Percentiles rank a stretch among this genome's conserved stretches.
phyloP scores from a whole-genome alignment of 1,140 invertebrate genomes.

The Glomeris maerens region DNA sequence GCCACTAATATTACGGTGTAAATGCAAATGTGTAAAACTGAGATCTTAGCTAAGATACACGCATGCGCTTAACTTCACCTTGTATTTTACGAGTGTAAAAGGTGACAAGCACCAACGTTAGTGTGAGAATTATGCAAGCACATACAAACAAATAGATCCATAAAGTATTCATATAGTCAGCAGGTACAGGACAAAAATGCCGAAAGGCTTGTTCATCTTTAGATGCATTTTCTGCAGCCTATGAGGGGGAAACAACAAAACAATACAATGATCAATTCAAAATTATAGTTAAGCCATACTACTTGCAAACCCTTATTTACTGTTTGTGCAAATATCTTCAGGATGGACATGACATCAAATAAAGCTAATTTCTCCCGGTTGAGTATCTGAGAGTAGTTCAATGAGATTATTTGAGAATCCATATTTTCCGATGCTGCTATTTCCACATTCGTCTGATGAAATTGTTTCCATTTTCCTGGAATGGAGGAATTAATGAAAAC shows the following conservation, averaged over 20 bases:
- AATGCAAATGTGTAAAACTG: neutral
- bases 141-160: slow-evolving; percentile 12
- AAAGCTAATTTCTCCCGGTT: no score
- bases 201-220: neutral
- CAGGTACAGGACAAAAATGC: slow-evolving; percentile 4
- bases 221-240: neutral
- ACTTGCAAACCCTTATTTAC: neutral
- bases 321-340: neutral
- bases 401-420: no score
- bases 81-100: neutral
- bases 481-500: no score
- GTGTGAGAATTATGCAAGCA: slow-evolving; percentile 2
- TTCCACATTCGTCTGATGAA: no score
- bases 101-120: neutral
- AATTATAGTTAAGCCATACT: neutral
- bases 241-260: neutral
- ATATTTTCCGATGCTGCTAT: no score
- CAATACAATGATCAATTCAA: neutral
- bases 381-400: no score
- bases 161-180: slow-evolving; percentile 8
- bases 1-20: neutral
- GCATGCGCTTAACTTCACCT: neutral
- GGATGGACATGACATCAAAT: neutral
- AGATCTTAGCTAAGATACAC: neutral
- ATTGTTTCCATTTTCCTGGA: no score